Evolutionary conservation across 64 coral and sea anemone species (phyloP).

Genomic region (Pocillopora verrucosa): DNA sequence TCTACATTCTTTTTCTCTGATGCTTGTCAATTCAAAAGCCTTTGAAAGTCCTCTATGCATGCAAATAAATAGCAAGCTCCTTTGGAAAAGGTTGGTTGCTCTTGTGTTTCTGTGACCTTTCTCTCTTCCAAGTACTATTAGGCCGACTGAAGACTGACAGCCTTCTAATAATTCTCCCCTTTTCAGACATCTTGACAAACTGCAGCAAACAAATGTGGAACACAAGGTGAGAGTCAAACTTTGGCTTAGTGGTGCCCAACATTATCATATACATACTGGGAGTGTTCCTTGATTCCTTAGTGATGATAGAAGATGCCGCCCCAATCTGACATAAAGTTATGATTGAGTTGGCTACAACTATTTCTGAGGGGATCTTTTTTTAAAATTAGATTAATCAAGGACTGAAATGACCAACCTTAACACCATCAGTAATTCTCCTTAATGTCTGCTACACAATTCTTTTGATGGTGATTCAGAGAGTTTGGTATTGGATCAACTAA

Average conservation of each 20-base stretch:
- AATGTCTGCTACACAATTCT: too few relatives aligned
- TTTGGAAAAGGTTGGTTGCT: background rate
- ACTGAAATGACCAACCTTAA: too few relatives aligned
- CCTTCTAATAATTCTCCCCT: background rate
- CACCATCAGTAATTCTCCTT: too few relatives aligned
- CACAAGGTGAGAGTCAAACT: conserved; percentile 73
- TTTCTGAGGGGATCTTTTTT: background rate
- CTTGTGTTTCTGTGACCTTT: background rate
- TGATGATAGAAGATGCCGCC: conserved; percentile 9
- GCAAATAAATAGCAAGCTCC: background rate
- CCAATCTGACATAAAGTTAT: background rate
- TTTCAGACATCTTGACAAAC: conserved; percentile 92
- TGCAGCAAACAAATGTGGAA: conserved; percentile 96
- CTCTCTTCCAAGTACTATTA: background rate
- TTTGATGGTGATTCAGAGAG: too few relatives aligned
- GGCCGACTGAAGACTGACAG: background rate
- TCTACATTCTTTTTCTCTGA: background rate
- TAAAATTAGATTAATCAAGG: too few relatives aligned
- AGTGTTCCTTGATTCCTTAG: background rate
- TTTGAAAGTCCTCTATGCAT: background rate
- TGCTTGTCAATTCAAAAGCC: background rate
- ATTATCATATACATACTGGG: too few relatives aligned
- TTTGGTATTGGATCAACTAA: too few relatives aligned
- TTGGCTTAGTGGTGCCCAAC: background rate
- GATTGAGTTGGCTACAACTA: background rate